These are phyloP conservation scores for Eristalis pertinax DNA, from an alignment of 2,888 invertebrate species.

Conservation along the genomic window DNA sequence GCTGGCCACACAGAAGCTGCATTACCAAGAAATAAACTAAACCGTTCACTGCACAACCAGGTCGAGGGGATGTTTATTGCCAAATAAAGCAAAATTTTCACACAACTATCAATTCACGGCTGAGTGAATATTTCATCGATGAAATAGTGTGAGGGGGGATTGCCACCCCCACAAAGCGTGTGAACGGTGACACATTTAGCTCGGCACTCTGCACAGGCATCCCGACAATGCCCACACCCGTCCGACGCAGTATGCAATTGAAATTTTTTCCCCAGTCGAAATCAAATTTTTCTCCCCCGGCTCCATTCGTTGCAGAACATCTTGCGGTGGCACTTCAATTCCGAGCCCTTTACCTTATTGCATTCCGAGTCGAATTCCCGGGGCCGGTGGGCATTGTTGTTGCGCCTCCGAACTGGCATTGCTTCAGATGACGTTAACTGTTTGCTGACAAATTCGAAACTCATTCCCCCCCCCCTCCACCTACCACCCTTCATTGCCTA, in stretches of 20 bases:
- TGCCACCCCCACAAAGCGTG: not conserved
- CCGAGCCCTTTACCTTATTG: slow-evolving; percentile 50
- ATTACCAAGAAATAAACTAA: not conserved
- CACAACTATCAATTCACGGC: not conserved
- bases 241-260: not conserved
- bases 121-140: not conserved
- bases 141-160: not conserved
- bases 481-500: too few species aligned
- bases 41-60: not conserved
- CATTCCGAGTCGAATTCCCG: slow-evolving; percentile 52
- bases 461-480: not conserved
- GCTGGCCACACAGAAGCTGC: not conserved
- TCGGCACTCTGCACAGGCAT: not conserved
- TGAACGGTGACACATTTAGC: not conserved
- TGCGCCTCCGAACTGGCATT: slow-evolving; percentile 46
- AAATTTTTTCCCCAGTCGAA: slow-evolving; percentile 1
- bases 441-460: slow-evolving; percentile 51
- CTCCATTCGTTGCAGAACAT: not conserved
- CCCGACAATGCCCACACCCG: not conserved
- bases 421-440: slow-evolving; percentile 35
- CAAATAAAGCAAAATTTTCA: not conserved
- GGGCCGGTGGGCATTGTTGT: slow-evolving; percentile 4
- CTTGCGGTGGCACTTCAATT: slow-evolving; percentile 48
- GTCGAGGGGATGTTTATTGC: not conserved
- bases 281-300: slow-evolving; percentile 6